Conservation (phyloP, 2,888 invertebrate species). For the Ennomos fuscantarius region DNA sequence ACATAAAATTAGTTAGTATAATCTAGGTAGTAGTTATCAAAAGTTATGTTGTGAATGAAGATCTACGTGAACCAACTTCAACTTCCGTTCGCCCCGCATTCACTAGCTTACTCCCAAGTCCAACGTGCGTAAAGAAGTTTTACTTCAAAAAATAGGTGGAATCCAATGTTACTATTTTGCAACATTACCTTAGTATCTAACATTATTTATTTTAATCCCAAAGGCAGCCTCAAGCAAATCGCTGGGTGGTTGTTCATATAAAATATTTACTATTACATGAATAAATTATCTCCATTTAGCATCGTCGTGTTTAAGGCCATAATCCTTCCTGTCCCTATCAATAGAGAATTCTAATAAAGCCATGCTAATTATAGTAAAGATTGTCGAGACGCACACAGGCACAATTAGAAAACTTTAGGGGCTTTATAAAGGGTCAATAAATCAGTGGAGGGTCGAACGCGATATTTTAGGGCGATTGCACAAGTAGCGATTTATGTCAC, state of each 20-base stretch:
- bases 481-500: slow-evolving; percentile 32
- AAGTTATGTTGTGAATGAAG: too few species aligned
- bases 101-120: too few species aligned
- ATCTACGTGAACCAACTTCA: too few species aligned
- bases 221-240: slow-evolving; percentile 19
- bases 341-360: slow-evolving; percentile 64
- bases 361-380: slow-evolving; percentile 73
- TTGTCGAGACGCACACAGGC: slow-evolving; percentile 66
- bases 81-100: too few species aligned
- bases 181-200: neutral
- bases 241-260: slow-evolving; percentile 31
- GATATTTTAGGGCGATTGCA: slow-evolving; percentile 55
- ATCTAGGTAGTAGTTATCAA: too few species aligned
- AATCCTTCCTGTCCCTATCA: slow-evolving; percentile 42
- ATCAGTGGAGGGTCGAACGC: slow-evolving; percentile 75
- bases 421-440: slow-evolving; percentile 76
- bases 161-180: neutral
- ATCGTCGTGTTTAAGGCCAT: slow-evolving; percentile 31
- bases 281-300: slow-evolving; percentile 35
- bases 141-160: too few species aligned
- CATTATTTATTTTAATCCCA: slow-evolving; percentile 2
- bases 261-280: slow-evolving; percentile 34
- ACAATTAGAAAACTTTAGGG: slow-evolving; percentile 82
- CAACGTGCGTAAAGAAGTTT: too few species aligned
- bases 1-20: too few species aligned